Evolutionary conservation across 2,113 vertebrate species (phyloP).

Genomic region (Austrofundulus limnaeus): DNA sequence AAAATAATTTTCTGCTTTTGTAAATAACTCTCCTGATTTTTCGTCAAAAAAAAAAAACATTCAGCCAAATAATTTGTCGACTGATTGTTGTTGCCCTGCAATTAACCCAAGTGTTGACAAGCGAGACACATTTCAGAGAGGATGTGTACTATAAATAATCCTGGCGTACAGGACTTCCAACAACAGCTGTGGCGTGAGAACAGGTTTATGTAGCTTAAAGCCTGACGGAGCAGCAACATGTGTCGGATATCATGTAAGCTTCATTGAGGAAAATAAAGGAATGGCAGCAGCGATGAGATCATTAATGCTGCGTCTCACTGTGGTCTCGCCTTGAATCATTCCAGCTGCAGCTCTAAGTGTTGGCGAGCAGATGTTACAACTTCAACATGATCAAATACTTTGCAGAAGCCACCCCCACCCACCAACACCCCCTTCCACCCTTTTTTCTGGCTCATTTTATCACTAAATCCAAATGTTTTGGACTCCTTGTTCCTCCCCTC

Average conservation of each 20-base stretch:
- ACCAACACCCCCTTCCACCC: no score
- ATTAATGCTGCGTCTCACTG: slow-evolving; percentile 14
- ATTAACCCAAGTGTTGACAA: background rate
- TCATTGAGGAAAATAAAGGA: background rate
- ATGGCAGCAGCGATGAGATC: slow-evolving; percentile 18
- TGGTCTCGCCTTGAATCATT: slow-evolving; percentile 9
- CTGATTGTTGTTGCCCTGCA: background rate
- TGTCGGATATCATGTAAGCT: slow-evolving; percentile 5
- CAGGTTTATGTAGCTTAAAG: background rate
- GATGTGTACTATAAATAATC: background rate
- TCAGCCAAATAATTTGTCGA: background rate
- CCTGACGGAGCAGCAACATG: slow-evolving; percentile 5
- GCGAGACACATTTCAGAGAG: slow-evolving; percentile 1
- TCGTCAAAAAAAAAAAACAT: no score
- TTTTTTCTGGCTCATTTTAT: background rate
- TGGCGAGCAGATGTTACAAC: slow-evolving; percentile 11
- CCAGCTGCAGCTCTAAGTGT: slow-evolving; percentile 14
- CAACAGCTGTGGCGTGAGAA: background rate
- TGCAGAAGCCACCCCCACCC: background rate
- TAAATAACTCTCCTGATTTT: no score
- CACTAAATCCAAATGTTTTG: background rate
- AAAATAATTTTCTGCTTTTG: no score
- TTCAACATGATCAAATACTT: background rate
- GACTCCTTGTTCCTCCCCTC: background rate
- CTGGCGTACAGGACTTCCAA: background rate